These are phyloP conservation scores for Verasper variegatus DNA, from an alignment of 2,113 vertebrate species.

Conservation along the genomic window DNA sequence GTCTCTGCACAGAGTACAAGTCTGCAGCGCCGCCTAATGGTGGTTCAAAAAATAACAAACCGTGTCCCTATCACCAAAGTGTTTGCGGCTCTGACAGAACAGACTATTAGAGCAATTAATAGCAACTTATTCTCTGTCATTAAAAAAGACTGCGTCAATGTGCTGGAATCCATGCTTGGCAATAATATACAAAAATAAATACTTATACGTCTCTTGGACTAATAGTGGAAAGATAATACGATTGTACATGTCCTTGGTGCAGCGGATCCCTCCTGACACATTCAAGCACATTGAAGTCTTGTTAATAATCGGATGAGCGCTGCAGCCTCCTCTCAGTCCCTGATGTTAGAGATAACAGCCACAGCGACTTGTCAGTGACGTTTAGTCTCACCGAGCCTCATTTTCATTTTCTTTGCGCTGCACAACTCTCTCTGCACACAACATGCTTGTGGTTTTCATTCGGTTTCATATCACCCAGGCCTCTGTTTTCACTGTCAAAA, in stretches of 20 bases:
- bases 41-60: background rate
- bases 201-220: no score
- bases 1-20: conserved; percentile 36
- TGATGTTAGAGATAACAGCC: conserved; percentile 18
- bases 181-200: no score
- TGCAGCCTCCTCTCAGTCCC: background rate
- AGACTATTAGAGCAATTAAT: background rate
- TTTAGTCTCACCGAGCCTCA: conserved; percentile 21
- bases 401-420: conserved; percentile 65
- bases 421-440: conserved; percentile 61
- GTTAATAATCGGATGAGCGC: conserved; percentile 14
- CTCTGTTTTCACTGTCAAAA: conserved; percentile 68
- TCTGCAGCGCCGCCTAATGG: conserved; percentile 79
- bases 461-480: conserved; percentile 67
- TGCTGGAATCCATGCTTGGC: no score
- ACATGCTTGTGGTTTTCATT: conserved; percentile 75
- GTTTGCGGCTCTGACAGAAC: conserved; percentile 25
- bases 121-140: no score
- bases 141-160: no score
- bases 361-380: conserved; percentile 8
- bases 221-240: background rate
- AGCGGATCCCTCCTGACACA: background rate
- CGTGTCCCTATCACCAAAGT: background rate
- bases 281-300: background rate
- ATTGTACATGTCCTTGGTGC: background rate